A percentile compares a stretch with the other conserved stretches of the same genome.
These are phyloP conservation scores for Fulmarus glacialis DNA, from an alignment of 2,113 vertebrate genomes.

Conservation along the genomic window DNA sequence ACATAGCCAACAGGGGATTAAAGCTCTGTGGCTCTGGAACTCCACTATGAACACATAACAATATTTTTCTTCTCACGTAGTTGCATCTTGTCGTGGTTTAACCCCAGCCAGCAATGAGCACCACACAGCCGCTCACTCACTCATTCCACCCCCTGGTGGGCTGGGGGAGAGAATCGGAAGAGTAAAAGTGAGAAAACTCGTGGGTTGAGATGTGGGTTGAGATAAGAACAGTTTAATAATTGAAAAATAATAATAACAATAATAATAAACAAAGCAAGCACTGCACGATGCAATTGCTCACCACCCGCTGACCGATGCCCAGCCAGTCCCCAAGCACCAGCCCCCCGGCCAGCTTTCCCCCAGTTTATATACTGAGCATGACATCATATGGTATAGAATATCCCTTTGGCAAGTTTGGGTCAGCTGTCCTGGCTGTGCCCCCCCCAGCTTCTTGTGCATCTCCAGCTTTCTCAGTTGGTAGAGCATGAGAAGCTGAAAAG, in stretches of 20 bases:
- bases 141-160: not conserved
- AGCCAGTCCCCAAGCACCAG: not conserved
- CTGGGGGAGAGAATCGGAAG: not conserved
- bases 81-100: not conserved
- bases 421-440: not conserved
- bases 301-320: not conserved
- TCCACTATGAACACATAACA: not conserved
- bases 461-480: not conserved
- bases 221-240: not conserved
- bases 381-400: not conserved
- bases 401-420: not conserved
- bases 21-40: not conserved
- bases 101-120: not conserved
- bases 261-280: not conserved
- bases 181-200: not conserved
- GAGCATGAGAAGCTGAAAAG: not conserved
- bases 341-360: not conserved
- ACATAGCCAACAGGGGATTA: not conserved
- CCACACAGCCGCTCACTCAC: not conserved
- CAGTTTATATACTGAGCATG: not conserved
- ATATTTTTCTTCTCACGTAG: not conserved
- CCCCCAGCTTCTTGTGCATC: not conserved
- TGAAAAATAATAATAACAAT: not conserved
- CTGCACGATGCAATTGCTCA: not conserved
- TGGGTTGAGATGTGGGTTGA: not conserved